A percentile compares a stretch with the other conserved stretches of the same genome.
These are phyloP conservation scores for Oligia latruncula DNA, from an alignment of 2,888 invertebrate genomes.

Conservation along the genomic window DNA sequence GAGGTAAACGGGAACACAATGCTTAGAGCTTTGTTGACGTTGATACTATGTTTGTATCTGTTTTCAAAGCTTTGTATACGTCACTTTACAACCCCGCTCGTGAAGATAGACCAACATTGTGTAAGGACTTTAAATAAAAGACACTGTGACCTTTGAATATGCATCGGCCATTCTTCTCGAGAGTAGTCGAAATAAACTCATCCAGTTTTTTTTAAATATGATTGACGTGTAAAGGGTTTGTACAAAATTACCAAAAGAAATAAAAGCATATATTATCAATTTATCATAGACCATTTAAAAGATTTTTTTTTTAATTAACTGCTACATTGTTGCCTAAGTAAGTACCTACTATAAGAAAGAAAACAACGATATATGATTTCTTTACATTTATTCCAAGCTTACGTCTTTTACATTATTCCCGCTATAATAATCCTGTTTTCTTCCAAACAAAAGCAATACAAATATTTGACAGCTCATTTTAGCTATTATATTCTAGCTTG, in stretches of 20 bases:
- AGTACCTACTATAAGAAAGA: too few species aligned
- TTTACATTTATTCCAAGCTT: too few species aligned
- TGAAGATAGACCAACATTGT: not conserved
- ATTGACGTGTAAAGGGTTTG: not conserved
- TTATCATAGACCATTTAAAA: not conserved
- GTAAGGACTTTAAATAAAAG: not conserved
- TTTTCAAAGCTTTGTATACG: conserved; percentile 26
- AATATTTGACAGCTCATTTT: too few species aligned
- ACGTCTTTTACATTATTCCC: too few species aligned
- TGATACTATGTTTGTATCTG: conserved; percentile 25
- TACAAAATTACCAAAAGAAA: not conserved
- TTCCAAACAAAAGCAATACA: too few species aligned
- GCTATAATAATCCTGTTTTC: too few species aligned
- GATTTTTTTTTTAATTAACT: not conserved
- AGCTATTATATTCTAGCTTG: too few species aligned
- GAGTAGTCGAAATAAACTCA: not conserved
- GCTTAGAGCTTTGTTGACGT: conserved; percentile 8
- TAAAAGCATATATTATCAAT: not conserved
- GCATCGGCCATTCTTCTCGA: not conserved
- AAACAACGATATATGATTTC: too few species aligned
- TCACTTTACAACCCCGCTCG: conserved; percentile 4
- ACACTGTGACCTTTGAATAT: not conserved
- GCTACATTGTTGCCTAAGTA: not conserved
- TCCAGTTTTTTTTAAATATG: not conserved
- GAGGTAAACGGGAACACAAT: conserved; percentile 31